Evolutionary conservation across 2,888 invertebrate species (phyloP).

Genomic region (Halocaridina rubra): DNA sequence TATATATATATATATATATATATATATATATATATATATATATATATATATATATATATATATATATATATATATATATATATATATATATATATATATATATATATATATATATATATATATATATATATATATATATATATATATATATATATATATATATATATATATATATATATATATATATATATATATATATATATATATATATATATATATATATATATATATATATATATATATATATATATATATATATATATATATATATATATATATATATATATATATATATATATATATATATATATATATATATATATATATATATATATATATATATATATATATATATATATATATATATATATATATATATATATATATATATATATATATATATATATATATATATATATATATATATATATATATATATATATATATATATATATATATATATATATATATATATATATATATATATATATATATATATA

Average conservation of each 20-base stretch:
- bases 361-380: neutral
- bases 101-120: slow-evolving; percentile 8
- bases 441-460: neutral
- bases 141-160: slow-evolving; percentile 8
- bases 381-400: neutral
- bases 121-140: slow-evolving; percentile 8
- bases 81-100: slow-evolving; percentile 1
- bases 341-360: neutral
- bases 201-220: neutral
- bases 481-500: neutral
- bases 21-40: neutral
- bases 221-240: neutral
- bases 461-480: neutral
- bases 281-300: neutral
- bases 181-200: neutral
- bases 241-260: neutral
- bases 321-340: neutral
- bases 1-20: neutral
- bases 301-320: neutral
- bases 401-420: neutral
- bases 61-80: slow-evolving; percentile 8
- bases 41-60: slow-evolving; percentile 1
- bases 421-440: neutral
- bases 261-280: neutral
- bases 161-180: neutral